Base-by-base conservation (phyloP, 2,888 invertebrate species). In the Papilio gigon region DNA sequence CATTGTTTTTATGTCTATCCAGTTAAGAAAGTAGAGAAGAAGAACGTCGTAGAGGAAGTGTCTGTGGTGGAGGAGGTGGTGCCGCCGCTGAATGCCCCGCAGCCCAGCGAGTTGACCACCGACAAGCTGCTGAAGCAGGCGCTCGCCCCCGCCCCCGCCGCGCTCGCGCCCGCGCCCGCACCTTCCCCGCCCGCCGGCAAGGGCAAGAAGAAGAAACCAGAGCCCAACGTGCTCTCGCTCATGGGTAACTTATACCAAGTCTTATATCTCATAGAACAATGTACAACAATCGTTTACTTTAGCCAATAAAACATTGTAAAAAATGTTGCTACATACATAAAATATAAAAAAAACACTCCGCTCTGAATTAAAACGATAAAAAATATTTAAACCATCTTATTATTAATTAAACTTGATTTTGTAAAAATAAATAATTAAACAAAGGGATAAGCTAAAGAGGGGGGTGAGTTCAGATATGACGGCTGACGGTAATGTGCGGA, bases 71-170 rank as follows among this genome's bases (percentile, higher is more conserved):
- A 89, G 63, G 89, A 90, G 72, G 80, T 87, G 33, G 85, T 91
- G 2, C 87, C 87, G 0, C 89, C 91, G 0, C 74, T 90, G 72
- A 89, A 89, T 73, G 80, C 80, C 20, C 89, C 89, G 25, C 91
- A 89, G 77, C 89, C 91, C 4, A 88, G 84, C 72, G 90, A 90
- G 75, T 81, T 92, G 37, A 92, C 91, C 53, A 92, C 89, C 0
- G 90, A 90, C 60, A 92, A 90, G 75, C 78, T 91, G 66, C 77
- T 92, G 72, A 84, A 85, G 76, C 89, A 90, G 66, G 90, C 88
- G 1, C 74, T 88, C 22, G 80, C 77, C 1, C 76, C 78, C 9
- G 58, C 79, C 71, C 59, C 76, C 8, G 20, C 78, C 35, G 56
- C 80, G 71, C 61, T 76, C 9, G 27, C 77, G 1, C 22, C 47